Base-by-base conservation (phyloP, 92 coral and sea anemone genomes). In the Umimayanthus chanpuru region DNA sequence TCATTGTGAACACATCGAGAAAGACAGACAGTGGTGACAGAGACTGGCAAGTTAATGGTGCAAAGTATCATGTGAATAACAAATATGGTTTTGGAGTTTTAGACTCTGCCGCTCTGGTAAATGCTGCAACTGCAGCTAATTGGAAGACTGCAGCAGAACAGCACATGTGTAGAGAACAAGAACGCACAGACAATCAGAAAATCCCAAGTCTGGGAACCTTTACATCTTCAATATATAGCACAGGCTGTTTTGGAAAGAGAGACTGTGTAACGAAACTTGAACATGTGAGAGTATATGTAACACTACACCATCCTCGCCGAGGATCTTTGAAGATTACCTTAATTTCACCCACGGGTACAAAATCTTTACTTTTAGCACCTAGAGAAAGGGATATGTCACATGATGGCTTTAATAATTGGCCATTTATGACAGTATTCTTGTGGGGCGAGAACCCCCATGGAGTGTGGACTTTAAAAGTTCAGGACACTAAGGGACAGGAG, bases 401-500 rank as follows among this genome's bases (percentile, higher is more conserved):
- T 36, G 91, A 94, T 15, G 99, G 98, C 21, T 97, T 97, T 86
- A 89, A 87, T 14, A 95, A 91, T 90, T 97, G 99, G 99, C 98
- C 99, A 6, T 95, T 97, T 40, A 97, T 97, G 99, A 94, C 99
- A 20, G 99, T 97, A 85, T 97, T 97, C 85, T 92, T 89, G 23
- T 97, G 99, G 99, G 98, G 93, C 74, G 99, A 97, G 82, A 90
- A 92, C 79, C 99, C 99, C 67, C 93, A 75, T n/a, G 99, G 99
- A 1, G 77, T 80, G 18, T 97, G 99, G 99, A 95, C 94, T 2
- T 68, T 97, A 28, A 90, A 91, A 85, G 94, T 95, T 28, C 87
- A 88, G 40, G 92, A 92, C 88, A 95, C 94, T 26, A 92, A 73
- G 39, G 93, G 93, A 14, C 75, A 81, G 20, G 81, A 58, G 47